Percentiles rank a stretch among this genome's conserved stretches.
Conservation (phyloP, 2,113 vertebrate species). For the Cyprinodon brontotheroides region DNA sequence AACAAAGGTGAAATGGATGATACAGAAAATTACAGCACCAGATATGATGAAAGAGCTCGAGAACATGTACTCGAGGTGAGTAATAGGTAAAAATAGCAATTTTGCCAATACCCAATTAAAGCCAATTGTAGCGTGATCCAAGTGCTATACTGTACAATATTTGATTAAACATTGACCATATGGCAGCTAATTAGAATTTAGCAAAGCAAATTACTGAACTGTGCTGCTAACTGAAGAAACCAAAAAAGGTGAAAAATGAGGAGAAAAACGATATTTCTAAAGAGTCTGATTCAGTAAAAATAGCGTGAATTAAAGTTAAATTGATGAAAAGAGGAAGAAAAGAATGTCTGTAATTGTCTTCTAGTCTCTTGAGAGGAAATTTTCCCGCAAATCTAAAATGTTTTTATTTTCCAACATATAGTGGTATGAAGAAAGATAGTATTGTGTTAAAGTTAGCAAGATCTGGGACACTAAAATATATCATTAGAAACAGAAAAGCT, state of each 20-base stretch:
- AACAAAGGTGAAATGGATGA: constrained; percentile 71
- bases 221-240: no score
- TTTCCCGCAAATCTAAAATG: background rate
- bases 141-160: background rate
- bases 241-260: no score
- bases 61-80: constrained; percentile 86
- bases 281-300: background rate
- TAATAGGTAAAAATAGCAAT: background rate
- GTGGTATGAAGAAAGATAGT: no score
- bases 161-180: no score
- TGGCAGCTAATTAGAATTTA: background rate
- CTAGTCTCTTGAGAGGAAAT: background rate
- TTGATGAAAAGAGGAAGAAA: background rate
- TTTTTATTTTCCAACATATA: background rate
- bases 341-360: background rate
- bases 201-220: background rate
- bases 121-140: background rate
- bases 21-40: constrained; percentile 78
- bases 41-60: constrained; percentile 60
- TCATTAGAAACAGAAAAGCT: background rate
- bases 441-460: no score
- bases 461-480: background rate
- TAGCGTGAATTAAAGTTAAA: background rate
- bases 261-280: background rate
- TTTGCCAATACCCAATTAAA: background rate